phyloP scores from a whole-genome alignment of 2,113 vertebrate genomes.

The Chiloscyllium plagiosum region DNA sequence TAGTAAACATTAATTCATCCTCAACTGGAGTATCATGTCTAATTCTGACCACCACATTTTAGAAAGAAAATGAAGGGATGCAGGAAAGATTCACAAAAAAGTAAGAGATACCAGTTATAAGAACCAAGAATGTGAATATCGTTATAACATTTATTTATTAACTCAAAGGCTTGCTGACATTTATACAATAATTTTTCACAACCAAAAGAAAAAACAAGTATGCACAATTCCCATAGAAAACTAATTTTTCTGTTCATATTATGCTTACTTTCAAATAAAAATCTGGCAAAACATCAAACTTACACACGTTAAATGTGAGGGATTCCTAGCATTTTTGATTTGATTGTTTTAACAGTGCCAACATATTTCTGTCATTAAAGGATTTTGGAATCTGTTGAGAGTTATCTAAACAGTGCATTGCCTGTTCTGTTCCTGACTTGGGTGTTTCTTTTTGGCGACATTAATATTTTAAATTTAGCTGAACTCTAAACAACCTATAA shows the following conservation, averaged over 20 bases:
- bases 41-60: background rate
- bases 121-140: background rate
- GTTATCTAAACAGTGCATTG: conserved; percentile 50
- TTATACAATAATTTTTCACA: background rate
- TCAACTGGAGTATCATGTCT: background rate
- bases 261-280: background rate
- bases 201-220: background rate
- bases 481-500: conserved; percentile 20
- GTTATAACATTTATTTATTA: background rate
- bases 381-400: conserved; percentile 48
- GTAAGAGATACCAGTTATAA: background rate
- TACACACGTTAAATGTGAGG: background rate
- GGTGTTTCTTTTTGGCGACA: conserved; percentile 47
- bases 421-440: conserved; percentile 48
- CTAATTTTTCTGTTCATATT: background rate
- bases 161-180: background rate
- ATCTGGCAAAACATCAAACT: conserved; percentile 23
- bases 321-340: conserved; percentile 19
- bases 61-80: background rate
- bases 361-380: conserved; percentile 39
- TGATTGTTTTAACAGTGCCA: conserved; percentile 37
- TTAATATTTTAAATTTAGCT: conserved; percentile 30
- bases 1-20: background rate
- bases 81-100: background rate
- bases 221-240: conserved; percentile 16